A percentile compares a stretch with the other conserved stretches of the same genome.
Conservation (phyloP, 2,113 vertebrate species). For the Semnornis frantzii region DNA sequence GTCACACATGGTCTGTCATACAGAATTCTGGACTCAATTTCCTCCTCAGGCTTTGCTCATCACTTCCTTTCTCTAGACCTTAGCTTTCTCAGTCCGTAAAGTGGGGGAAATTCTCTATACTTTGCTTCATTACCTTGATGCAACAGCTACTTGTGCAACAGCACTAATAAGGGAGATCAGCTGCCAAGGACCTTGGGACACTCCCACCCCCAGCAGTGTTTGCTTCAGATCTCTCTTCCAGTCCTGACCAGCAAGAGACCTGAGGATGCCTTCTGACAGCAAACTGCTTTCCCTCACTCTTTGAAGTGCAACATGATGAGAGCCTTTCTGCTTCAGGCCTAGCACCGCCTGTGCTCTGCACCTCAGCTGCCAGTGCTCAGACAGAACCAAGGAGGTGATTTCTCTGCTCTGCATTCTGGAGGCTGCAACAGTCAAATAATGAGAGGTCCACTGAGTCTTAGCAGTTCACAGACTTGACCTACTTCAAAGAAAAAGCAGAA, state of each 20-base stretch:
- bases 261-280: background rate
- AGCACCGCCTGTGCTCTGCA: background rate
- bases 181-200: background rate
- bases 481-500: slow-evolving; percentile 25
- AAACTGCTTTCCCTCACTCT: background rate
- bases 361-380: background rate
- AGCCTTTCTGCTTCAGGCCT: background rate
- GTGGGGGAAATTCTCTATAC: background rate
- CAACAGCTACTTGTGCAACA: background rate
- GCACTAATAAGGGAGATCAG: background rate
- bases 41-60: background rate
- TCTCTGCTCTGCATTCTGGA: background rate
- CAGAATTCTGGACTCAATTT: background rate
- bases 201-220: background rate
- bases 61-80: slow-evolving; percentile 1
- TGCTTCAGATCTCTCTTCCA: background rate
- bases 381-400: background rate
- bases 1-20: background rate
- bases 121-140: background rate
- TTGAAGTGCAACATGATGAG: background rate
- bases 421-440: background rate
- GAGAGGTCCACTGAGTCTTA: background rate
- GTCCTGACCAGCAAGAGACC: background rate
- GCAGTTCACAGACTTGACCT: slow-evolving; percentile 38
- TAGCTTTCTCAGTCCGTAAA: slow-evolving; percentile 8